phyloP scores from a whole-genome alignment of 53 echinoderm and acorn worm species.

The Echinarachnius parma region DNA sequence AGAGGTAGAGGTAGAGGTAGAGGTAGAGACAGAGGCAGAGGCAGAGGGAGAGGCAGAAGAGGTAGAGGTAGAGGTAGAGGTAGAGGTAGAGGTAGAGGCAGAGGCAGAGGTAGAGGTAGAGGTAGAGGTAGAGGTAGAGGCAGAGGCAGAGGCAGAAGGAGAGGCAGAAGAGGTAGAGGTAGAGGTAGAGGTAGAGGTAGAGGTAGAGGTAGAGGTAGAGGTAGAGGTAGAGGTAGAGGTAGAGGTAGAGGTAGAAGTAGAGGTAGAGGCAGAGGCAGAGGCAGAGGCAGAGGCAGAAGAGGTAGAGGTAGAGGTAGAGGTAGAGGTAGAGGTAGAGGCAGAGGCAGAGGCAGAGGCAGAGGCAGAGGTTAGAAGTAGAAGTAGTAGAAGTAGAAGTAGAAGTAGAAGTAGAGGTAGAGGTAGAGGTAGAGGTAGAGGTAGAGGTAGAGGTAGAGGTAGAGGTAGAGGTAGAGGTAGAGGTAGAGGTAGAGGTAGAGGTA shows the following conservation, averaged over 20 bases:
- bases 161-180: not conserved
- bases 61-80: not conserved
- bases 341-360: not conserved
- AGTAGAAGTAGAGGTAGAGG: constrained; percentile 5
- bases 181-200: not conserved
- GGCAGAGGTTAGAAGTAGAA: not conserved
- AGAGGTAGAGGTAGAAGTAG: not conserved
- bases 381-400: constrained; percentile 29
- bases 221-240: not conserved
- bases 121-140: not conserved
- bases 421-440: constrained; percentile 2
- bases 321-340: not conserved
- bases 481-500: not conserved
- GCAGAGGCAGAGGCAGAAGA: not conserved
- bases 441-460: not conserved
- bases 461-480: not conserved
- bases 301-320: not conserved
- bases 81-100: not conserved
- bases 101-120: not conserved
- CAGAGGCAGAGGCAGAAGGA: not conserved
- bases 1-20: not conserved
- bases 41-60: not conserved
- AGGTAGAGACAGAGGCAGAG: not conserved
- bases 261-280: not conserved
- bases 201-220: not conserved